Conservation (phyloP, 2,113 vertebrate genomes). For the Ailurus styani region DNA sequence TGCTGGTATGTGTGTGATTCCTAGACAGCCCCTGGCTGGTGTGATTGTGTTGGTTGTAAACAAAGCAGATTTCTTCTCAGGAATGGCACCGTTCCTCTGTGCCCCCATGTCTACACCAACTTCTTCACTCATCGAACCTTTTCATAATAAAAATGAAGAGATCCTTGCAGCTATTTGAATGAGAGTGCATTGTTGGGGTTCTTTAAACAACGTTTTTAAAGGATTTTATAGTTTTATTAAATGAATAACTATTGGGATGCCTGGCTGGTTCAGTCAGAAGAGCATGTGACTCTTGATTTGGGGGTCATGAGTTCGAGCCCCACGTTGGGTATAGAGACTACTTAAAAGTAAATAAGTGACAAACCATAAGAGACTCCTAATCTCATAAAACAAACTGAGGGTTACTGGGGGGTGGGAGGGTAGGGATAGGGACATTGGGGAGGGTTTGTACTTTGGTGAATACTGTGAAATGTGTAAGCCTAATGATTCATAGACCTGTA, state of each 20-base stretch:
- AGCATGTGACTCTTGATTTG: background rate
- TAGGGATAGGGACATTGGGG: no score
- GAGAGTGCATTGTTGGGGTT: background rate
- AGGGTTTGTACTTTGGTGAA: no score
- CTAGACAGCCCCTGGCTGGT: background rate
- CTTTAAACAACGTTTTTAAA: background rate
- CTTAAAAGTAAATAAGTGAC: background rate
- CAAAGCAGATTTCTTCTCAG: background rate
- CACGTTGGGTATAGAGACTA: background rate
- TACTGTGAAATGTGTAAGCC: no score
- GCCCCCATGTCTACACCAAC: background rate
- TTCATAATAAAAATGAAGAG: background rate
- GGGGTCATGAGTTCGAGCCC: background rate
- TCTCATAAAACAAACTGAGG: no score
- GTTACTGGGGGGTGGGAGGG: no score
- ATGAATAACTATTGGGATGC: background rate
- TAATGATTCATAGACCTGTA: no score
- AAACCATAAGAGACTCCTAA: no score
- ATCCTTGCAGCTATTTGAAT: background rate
- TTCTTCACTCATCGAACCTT: background rate
- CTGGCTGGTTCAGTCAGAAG: background rate
- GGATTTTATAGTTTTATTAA: conserved; percentile 19
- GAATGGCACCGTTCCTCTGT: background rate
- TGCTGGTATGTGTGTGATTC: background rate
- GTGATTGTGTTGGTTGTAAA: background rate